Evolutionary conservation across 2,888 invertebrate genomes (phyloP).

Genomic region (Cacoxenus indagator): DNA sequence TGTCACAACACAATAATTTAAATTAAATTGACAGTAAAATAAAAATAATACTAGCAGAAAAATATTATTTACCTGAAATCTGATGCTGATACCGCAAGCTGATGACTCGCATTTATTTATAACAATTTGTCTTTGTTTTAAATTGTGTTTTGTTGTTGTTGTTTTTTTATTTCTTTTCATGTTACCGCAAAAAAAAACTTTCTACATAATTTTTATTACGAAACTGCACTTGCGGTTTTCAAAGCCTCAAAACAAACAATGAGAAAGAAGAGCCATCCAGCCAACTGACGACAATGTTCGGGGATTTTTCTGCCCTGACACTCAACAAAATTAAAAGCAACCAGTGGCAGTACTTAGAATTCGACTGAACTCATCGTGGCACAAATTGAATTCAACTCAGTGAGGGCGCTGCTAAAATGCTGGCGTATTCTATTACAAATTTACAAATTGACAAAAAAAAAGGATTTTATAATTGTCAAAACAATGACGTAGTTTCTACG

Average conservation of each 20-base stretch:
- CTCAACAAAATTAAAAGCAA: background rate
- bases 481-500: too few relatives aligned
- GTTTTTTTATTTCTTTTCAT: background rate
- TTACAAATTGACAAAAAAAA: background rate
- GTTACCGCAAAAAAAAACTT: constrained; percentile 18
- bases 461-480: background rate
- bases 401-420: background rate
- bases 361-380: background rate
- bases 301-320: background rate
- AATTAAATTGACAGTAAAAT: too few relatives aligned
- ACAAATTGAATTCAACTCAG: background rate
- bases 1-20: too few relatives aligned
- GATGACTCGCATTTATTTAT: background rate
- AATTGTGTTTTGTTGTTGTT: constrained; percentile 1
- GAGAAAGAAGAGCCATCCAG: background rate
- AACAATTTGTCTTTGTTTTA: constrained; percentile 3
- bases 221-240: constrained; percentile 20
- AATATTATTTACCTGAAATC: background rate
- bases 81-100: background rate
- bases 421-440: background rate
- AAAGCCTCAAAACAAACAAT: background rate
- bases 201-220: constrained; percentile 22
- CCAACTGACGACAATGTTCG: background rate
- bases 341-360: background rate
- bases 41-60: too few relatives aligned